phyloP scores from a whole-genome alignment of 1,140 invertebrate species.

The Copidosoma floridanum region DNA sequence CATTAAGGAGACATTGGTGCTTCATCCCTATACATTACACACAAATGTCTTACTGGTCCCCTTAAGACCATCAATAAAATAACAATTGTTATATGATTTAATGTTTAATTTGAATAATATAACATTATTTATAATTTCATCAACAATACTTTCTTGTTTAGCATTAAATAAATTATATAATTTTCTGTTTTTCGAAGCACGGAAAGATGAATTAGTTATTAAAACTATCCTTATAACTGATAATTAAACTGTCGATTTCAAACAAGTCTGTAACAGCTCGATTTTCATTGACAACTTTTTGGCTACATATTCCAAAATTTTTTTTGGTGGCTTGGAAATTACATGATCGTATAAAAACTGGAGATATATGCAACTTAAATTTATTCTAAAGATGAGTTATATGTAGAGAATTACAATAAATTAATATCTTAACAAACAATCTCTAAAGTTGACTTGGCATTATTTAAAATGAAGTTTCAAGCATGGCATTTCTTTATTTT shows the following conservation, averaged over 20 bases:
- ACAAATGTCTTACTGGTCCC: slow-evolving; percentile 35
- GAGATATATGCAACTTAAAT: slow-evolving; percentile 16
- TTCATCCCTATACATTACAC: slow-evolving; percentile 44
- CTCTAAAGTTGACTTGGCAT: slow-evolving; percentile 10
- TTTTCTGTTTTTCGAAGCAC: neutral
- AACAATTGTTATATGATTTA: neutral
- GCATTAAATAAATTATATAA: slow-evolving; percentile 9
- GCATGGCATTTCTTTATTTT: slow-evolving; percentile 31
- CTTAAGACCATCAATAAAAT: slow-evolving; percentile 27
- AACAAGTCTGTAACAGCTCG: neutral
- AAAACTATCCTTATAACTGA: neutral
- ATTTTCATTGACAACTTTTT: neutral
- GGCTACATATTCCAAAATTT: neutral
- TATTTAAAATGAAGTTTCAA: neutral
- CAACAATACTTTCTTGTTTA: slow-evolving; percentile 11
- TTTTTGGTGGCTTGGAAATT: neutral
- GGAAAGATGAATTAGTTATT: neutral
- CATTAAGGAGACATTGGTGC: slow-evolving; percentile 44
- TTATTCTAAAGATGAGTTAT: slow-evolving; percentile 14
- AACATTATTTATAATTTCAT: slow-evolving; percentile 1
- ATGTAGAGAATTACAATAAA: slow-evolving; percentile 16
- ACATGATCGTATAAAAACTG: neutral
- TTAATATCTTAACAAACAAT: slow-evolving; percentile 17
- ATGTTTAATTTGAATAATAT: neutral
- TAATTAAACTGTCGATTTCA: neutral